These are phyloP conservation scores for Gracilinanus agilis DNA, from an alignment of 2,113 vertebrate species.

Conservation along the genomic window DNA sequence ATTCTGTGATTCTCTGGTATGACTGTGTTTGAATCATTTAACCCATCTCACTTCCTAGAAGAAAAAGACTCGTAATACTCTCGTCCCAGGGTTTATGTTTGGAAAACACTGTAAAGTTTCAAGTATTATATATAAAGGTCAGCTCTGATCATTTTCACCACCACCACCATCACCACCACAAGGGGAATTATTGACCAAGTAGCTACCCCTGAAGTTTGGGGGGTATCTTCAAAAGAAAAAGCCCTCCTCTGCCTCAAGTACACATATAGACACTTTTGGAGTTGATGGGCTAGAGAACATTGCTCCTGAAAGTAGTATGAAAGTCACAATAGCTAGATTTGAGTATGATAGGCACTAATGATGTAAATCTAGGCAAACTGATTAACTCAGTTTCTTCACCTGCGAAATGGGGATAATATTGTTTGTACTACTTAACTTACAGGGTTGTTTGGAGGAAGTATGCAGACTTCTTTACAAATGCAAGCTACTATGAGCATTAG, in stretches of 20 bases:
- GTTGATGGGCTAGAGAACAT: not conserved
- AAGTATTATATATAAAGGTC: not conserved
- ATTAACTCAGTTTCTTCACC: not conserved
- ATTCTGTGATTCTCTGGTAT: not conserved
- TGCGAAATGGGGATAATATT: not conserved
- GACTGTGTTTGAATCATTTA: not conserved
- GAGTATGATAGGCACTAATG: not conserved
- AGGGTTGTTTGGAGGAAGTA: not conserved
- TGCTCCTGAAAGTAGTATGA: not conserved
- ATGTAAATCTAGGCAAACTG: not conserved
- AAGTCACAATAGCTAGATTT: not conserved
- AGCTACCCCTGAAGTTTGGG: not conserved
- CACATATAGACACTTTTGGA: not conserved
- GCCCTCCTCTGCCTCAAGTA: not conserved
- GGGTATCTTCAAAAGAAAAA: not conserved
- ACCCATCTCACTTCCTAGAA: not conserved
- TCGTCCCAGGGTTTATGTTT: not conserved
- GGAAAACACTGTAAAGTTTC: not conserved
- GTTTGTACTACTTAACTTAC: not conserved
- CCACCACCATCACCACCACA: rapidly evolving
- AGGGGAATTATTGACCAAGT: not conserved
- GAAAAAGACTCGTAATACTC: not conserved
- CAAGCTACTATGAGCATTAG: not conserved
- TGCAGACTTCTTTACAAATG: not conserved
- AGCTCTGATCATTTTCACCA: not conserved